Evolutionary conservation across 2,888 invertebrate species (phyloP).

Genomic region (Drosophila siamana): DNA sequence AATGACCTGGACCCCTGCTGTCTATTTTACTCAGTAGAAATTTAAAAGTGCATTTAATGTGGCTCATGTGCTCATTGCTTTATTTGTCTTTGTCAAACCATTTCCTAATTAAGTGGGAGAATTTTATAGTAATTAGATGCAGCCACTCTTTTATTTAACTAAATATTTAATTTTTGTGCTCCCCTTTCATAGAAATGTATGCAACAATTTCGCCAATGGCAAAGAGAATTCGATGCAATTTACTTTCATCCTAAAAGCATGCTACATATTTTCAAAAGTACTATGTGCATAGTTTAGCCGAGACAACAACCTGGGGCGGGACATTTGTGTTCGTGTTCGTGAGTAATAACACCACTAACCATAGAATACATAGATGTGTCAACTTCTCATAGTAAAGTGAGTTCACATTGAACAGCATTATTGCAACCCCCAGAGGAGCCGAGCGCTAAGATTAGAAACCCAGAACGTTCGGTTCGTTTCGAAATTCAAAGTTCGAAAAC

Average conservation of each 20-base stretch:
- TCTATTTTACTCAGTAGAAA: neutral
- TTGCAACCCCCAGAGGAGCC: too few relatives aligned
- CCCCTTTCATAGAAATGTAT: neutral
- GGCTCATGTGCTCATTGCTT: neutral
- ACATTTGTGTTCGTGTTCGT: neutral
- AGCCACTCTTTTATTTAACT: neutral
- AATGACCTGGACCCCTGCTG: neutral
- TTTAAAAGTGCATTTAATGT: neutral
- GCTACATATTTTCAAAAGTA: neutral
- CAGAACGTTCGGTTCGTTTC: too few relatives aligned
- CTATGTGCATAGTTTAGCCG: neutral
- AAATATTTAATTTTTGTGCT: neutral
- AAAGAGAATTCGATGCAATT: neutral
- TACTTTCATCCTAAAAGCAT: constrained; percentile 1
- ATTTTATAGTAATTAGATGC: neutral
- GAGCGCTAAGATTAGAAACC: too few relatives aligned
- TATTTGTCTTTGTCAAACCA: neutral
- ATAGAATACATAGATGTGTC: too few relatives aligned
- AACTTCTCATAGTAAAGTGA: too few relatives aligned
- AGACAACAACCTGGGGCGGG: neutral
- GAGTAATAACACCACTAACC: too few relatives aligned
- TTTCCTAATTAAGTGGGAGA: neutral
- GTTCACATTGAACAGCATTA: too few relatives aligned
- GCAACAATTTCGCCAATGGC: neutral
- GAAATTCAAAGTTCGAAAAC: too few relatives aligned